Percentiles rank a stretch among this genome's conserved stretches.
Conservation (phyloP, 2,888 invertebrate genomes). For the Phragmatobia fuliginosa region DNA sequence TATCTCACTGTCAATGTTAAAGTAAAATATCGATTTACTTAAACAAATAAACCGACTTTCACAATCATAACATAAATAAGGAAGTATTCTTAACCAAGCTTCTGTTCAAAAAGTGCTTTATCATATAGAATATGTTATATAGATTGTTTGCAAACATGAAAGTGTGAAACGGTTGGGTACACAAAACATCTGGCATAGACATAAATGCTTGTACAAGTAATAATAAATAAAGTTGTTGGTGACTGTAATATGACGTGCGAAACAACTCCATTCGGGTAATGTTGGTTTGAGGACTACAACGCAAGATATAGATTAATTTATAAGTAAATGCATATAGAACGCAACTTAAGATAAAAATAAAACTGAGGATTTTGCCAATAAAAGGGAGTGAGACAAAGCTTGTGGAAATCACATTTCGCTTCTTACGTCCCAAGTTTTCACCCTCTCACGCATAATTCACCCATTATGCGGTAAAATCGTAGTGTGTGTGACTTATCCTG, state of each 20-base stretch:
- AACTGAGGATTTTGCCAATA: conserved; percentile 70
- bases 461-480: conserved; percentile 65
- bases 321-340: conserved; percentile 6
- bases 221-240: conserved; percentile 5
- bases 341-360: conserved; percentile 54
- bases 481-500: conserved; percentile 52
- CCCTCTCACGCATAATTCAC: conserved; percentile 71
- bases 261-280: background rate
- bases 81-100: background rate
- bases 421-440: conserved; percentile 68
- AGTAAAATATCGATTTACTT: too few relatives aligned
- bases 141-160: background rate
- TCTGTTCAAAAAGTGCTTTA: background rate
- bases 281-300: conserved; percentile 7
- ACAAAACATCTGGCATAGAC: background rate
- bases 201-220: background rate
- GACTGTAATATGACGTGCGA: background rate
- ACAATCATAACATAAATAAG: background rate
- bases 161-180: background rate
- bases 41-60: background rate
- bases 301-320: conserved; percentile 18
- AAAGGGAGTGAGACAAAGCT: conserved; percentile 60
- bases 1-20: too few relatives aligned
- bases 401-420: conserved; percentile 65
- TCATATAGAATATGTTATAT: background rate